phyloP scores from a whole-genome alignment of 2,113 vertebrate genomes.

The Cygnus atratus region DNA sequence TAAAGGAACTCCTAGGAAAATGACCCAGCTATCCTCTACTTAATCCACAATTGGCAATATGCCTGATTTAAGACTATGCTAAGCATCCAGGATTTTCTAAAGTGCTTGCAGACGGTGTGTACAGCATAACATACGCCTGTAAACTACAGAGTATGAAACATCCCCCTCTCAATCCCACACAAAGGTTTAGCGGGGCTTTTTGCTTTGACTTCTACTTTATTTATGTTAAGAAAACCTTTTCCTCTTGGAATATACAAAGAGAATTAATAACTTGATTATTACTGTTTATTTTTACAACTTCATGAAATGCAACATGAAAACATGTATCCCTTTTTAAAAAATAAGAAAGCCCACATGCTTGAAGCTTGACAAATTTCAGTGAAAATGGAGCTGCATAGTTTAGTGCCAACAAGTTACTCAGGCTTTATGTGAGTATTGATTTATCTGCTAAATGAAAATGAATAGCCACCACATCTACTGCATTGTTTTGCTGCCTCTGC shows the following conservation, averaged over 20 bases:
- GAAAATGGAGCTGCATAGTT: conserved; percentile 59
- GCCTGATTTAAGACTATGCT: conserved; percentile 56
- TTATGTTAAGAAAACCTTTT: not conserved
- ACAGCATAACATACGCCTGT: not conserved
- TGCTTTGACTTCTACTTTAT: not conserved
- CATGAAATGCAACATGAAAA: conserved; percentile 2
- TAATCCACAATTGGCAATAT: conserved; percentile 52
- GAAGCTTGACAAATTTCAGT: conserved; percentile 63
- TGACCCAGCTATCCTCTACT: conserved; percentile 41
- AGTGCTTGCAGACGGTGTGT: conserved; percentile 52
- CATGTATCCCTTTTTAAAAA: not conserved
- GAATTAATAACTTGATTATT: conserved; percentile 34
- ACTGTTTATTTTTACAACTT: conserved; percentile 36
- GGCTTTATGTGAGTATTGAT: conserved; percentile 74
- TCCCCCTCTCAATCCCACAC: not conserved
- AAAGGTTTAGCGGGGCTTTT: not conserved
- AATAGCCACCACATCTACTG: conserved; percentile 48
- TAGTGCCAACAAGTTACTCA: conserved; percentile 76
- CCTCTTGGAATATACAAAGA: not conserved
- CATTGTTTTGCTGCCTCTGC: conserved; percentile 68
- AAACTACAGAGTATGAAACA: not conserved
- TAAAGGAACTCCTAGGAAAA: conserved; percentile 62
- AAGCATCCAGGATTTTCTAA: conserved; percentile 50
- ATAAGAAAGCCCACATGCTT: not conserved
- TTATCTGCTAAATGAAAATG: conserved; percentile 69